Conservation (phyloP, 2,797 vertebrate species). For the Muscicapa comitata region DNA sequence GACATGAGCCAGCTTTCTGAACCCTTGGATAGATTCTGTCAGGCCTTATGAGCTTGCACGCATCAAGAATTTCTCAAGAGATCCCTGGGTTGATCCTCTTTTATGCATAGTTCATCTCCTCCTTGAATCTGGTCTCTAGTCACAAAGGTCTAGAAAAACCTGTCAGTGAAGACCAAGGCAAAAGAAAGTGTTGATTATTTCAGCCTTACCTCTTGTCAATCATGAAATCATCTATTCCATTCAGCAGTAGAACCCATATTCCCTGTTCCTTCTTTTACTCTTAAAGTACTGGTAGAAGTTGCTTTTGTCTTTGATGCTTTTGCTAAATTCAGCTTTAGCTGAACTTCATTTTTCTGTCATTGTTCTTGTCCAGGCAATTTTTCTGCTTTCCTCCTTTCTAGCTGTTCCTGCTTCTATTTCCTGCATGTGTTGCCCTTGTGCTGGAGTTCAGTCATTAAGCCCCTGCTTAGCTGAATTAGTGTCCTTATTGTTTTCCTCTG, state of each 20-base stretch:
- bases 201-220: neutral
- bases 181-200: neutral
- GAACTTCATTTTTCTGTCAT: neutral
- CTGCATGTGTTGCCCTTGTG: neutral
- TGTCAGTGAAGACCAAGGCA: neutral
- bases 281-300: neutral
- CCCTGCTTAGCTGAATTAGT: neutral
- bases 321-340: neutral
- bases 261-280: neutral
- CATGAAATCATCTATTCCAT: neutral
- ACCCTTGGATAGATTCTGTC: neutral
- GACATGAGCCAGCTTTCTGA: neutral
- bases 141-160: neutral
- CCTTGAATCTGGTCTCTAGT: neutral
- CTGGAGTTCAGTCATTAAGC: neutral
- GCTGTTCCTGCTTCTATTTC: neutral
- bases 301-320: neutral
- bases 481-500: neutral
- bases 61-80: neutral
- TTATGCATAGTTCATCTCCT: neutral
- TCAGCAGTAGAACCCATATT: neutral
- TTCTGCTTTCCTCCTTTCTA: neutral
- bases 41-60: neutral
- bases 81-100: neutral
- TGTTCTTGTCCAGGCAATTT: neutral